Base-by-base conservation (phyloP, 2,113 vertebrate species). In the Diglossa brunneiventris region DNA sequence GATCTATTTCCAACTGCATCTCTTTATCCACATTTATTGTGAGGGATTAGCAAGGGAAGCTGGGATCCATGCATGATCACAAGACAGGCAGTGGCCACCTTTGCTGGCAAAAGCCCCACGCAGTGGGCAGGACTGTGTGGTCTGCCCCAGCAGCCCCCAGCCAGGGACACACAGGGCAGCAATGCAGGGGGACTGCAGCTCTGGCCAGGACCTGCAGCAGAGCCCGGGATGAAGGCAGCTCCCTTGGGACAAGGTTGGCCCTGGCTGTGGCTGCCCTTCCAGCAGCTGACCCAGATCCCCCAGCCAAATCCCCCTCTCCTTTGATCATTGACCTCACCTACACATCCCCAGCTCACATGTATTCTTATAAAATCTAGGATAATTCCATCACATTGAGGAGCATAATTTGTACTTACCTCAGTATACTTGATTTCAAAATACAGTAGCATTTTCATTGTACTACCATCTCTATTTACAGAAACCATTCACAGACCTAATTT, bases 31-130 rank as follows among this genome's bases (percentile, higher is more conserved):
- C 33, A 15, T 50, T 44, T 75, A 28, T 42, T 93, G 28, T 77
- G 61, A 42, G 39, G 17, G n/a, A 55, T 79, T 59, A 68, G 76
- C 39, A 72, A 72, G 20, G 31, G 50, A 83, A 63, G 46, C 50
- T 1, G 1, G 37, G 55, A 81, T 39, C 37, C 0, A 0, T 26
- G 21, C 0, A 1, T 11, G 59, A 23, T 66, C 46, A 61, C 64
- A 31, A 39, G 63, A 35, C 8, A 28, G 26, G 35, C 49, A 58
- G 46, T 28, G 26, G 8, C n/a, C 27, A 11, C 31, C 35, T 76
- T 47, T 56, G 59, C 67, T 2, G 1, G 15, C 27, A 20, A 2
- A 55, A 39, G 13, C 39, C 26, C 47, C 30, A 7, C 7, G 53
- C 55, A 69, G 26, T 0, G 2, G 28, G 31, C 26, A 59, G 37